Evolutionary conservation across 2,888 invertebrate species (phyloP), one percentile per base, ranked within the genome.

Genomic region (Mayetiola destructor): DNA sequence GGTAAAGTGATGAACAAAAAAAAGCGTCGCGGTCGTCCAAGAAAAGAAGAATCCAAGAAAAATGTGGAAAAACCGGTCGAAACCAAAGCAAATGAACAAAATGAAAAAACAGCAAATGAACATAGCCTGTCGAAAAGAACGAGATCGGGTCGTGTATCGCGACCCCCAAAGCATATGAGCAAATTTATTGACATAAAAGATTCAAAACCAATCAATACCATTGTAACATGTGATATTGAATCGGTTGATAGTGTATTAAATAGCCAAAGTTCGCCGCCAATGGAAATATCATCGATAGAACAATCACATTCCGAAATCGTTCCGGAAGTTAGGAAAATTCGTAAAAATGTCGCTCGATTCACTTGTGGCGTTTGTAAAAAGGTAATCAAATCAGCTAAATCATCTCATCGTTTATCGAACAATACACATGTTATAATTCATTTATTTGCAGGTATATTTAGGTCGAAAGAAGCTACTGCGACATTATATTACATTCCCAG

Each of bases 401-500:
- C n/a, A 14, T 37, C 9, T 32, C 32, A 18, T 32, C 20, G 12
- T 18, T 32, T 29, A 6, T 14, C 16, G 20, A 16, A 20, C 16
- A 9, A 23, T 2, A 27, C 21, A 23, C 21, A 2, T 9, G 4
- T 20, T 20, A 18, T 9, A 20, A 8, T 52, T 16, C n/a, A 9
- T 23, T 36, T 20, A n/a, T n/a, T 32, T 14, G 1, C 37, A 57
- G 57, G 36, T 71, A 9, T 72, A 71, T 58, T 60, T 71, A 39
- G 72, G 72, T 0, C 62, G 61, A 20, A 42, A 21, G 8, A 65
- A 65, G 35, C 58, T 72, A 62, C 64, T 68, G 58, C 65, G 66
- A 0, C 72, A 72, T 60, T 69, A 65, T 40, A 64, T 65, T 14
- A 63, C 67, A 57, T 66, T 65, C 61, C 72, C 72, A 0, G 68